Evolutionary conservation across 2,888 invertebrate genomes (phyloP), one percentile per base, ranked within the genome.

Genomic region (Harpalus rubripes): DNA sequence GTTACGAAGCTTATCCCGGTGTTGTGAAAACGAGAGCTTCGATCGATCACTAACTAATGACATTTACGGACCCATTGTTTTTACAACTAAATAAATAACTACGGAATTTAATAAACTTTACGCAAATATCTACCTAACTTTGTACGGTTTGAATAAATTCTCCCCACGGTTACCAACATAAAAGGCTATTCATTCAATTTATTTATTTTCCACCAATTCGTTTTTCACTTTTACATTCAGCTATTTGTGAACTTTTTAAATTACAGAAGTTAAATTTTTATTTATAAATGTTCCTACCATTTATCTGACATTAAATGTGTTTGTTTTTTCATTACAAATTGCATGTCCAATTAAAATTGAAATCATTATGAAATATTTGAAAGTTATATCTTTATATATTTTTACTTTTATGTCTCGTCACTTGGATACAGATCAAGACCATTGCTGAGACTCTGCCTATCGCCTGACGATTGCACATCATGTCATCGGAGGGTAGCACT

Each of bases 31-130:
- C 4, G 68, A 74, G 18, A 74, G 72, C 44, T 68, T 32, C 63
- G 44, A 74, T 74, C 72, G 72, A 74, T 74, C 72, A 44, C 72
- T 10, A 41, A 74, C 72, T 74, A 74, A 74, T 74, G 72, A 44
- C 72, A 74, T 74, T 74, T 44, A 74, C 44, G 41, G 12, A 44
- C 72, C 16, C 72, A 44, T 41, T 44, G 72, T 74, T 74, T 72
- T 74, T 74, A 74, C 8, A 74, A 74, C 41, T 74, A 74, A 52
- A 16, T 74, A 74, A 44, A 72, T 72, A 72, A 74, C 16, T 68
- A 74, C 44, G 44, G 72, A 74, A 41, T 74, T 74, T 74, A 44
- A 68, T 68, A 68, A 68, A 68, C 68, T 68, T 7, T 4, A 32
- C n/a, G 68, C 12, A 68, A 68, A 65, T 65, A 65, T 32, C 32